phyloP scores from a whole-genome alignment of 2,888 invertebrate genomes.

The Autographa gamma region DNA sequence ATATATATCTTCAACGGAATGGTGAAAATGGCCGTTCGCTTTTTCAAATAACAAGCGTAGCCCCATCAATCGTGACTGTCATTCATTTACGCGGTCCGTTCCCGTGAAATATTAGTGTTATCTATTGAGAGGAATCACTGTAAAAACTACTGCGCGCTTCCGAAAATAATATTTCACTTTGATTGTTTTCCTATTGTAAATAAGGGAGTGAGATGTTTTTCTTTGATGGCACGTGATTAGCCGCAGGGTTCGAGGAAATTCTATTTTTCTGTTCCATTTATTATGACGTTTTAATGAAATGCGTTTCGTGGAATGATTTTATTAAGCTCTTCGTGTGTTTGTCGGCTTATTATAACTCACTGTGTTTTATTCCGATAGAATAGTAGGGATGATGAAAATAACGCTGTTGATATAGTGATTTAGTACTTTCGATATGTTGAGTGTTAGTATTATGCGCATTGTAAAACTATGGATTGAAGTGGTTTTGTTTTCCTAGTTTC shows the following conservation, averaged over 20 bases:
- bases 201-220: conserved; percentile 79
- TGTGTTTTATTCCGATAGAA: not conserved
- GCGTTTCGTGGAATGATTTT: conserved; percentile 13
- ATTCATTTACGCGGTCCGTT: conserved; percentile 84
- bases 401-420: not conserved
- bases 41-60: conserved; percentile 87
- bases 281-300: conserved; percentile 50
- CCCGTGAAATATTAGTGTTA: conserved; percentile 85
- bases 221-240: conserved; percentile 74
- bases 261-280: conserved; percentile 34
- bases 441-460: too few relatives aligned
- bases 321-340: not conserved
- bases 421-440: too few relatives aligned
- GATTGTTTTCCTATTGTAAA: conserved; percentile 88
- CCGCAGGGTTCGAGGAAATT: conserved; percentile 61
- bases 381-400: not conserved
- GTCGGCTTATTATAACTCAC: not conserved
- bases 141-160: conserved; percentile 81
- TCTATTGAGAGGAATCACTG: conserved; percentile 82
- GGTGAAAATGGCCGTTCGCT: conserved; percentile 85
- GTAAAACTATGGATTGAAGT: too few relatives aligned
- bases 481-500: too few relatives aligned
- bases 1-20: conserved; percentile 83
- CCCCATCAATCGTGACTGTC: conserved; percentile 85
- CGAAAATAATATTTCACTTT: conserved; percentile 83